phyloP scores from a whole-genome alignment of 2,113 vertebrate species.

The Nettapus auritus region DNA sequence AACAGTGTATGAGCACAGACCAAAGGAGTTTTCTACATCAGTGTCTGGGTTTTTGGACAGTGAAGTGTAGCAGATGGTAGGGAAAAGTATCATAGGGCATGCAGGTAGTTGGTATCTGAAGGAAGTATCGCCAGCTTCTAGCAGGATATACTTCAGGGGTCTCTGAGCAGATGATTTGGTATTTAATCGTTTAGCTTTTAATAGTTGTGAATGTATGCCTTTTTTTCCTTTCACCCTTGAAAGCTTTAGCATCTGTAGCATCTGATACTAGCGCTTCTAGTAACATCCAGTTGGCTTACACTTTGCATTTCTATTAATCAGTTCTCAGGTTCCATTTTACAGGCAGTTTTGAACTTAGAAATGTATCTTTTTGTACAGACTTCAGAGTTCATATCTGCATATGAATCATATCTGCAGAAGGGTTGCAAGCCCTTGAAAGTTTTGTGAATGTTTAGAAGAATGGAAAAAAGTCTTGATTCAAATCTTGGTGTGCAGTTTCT shows the following conservation, averaged over 20 bases:
- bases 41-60: background rate
- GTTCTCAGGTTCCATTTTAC: background rate
- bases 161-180: background rate
- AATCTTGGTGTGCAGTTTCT: background rate
- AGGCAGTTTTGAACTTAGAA: background rate
- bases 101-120: background rate
- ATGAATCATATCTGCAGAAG: background rate
- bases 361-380: background rate
- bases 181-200: background rate
- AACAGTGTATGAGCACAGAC: background rate
- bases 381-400: rapidly evolving
- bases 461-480: background rate
- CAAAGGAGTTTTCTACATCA: background rate
- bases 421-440: background rate
- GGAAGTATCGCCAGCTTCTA: background rate
- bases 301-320: background rate
- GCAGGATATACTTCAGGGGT: background rate
- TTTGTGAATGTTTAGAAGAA: background rate
- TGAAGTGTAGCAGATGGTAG: background rate
- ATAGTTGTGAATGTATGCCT: background rate
- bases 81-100: background rate
- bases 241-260: background rate
- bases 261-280: background rate
- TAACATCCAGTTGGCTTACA: background rate
- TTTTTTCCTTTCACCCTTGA: background rate